Evolutionary conservation across 2,888 invertebrate genomes (phyloP).

Genomic region (Pseudolycoriella hygida): DNA sequence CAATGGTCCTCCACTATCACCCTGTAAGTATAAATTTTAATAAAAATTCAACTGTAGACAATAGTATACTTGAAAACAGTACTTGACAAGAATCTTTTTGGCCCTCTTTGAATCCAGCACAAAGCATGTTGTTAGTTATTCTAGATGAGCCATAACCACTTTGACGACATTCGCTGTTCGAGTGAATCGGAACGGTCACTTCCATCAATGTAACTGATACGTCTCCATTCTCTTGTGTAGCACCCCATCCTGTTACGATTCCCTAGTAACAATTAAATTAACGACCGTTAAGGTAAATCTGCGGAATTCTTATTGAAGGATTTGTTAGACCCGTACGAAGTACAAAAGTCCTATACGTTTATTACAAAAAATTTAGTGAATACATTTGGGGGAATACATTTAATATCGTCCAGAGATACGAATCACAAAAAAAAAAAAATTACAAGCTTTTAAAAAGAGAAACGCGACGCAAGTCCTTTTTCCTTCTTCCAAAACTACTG

Average conservation of each 20-base stretch:
- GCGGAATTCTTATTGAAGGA: too few relatives aligned
- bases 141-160: constrained; percentile 7
- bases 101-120: constrained; percentile 57
- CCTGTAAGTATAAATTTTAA: constrained; percentile 6
- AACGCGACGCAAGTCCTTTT: too few relatives aligned
- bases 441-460: too few relatives aligned
- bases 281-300: too few relatives aligned
- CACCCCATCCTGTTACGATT: constrained; percentile 8
- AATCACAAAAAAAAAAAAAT: too few relatives aligned
- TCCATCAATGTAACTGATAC: constrained; percentile 36
- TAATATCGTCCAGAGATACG: too few relatives aligned
- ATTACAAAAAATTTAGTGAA: not conserved
- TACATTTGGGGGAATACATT: too few relatives aligned
- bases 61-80: too few relatives aligned
- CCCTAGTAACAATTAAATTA: not conserved
- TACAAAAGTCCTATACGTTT: not conserved
- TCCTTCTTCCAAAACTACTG: too few relatives aligned
- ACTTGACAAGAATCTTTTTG: constrained; percentile 53
- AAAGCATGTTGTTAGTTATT: constrained; percentile 64
- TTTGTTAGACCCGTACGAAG: not conserved
- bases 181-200: constrained; percentile 54
- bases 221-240: constrained; percentile 6
- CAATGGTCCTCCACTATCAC: constrained; percentile 11
- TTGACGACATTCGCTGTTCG: constrained; percentile 32
- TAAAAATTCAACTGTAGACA: not conserved